A percentile compares a stretch with the other conserved stretches of the same genome.
phyloP scores from a whole-genome alignment of 2,888 invertebrate genomes.

The Platerodrilus igneus region DNA sequence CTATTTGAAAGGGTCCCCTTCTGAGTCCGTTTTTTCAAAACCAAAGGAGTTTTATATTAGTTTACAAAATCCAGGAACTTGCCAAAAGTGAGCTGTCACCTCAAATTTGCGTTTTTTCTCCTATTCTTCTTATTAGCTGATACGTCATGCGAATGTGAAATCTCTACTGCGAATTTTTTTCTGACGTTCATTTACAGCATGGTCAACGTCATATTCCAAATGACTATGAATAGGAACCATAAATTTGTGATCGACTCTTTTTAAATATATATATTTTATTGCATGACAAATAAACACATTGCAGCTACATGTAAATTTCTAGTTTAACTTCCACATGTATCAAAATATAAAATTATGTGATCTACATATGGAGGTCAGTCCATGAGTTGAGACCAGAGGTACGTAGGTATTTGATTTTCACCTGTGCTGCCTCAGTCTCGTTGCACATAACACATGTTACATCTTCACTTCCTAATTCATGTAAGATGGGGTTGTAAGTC shows the following conservation, averaged over 20 bases:
- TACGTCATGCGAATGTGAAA: constrained; percentile 7
- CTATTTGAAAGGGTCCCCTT: constrained; percentile 4
- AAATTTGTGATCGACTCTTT: constrained; percentile 1
- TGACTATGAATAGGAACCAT: no score
- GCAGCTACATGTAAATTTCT: constrained; percentile 2
- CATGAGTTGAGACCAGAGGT: not conserved
- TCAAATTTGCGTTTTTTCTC: no score
- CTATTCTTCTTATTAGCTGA: no score
- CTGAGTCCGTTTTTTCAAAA: constrained; percentile 6
- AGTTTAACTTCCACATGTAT: no score
- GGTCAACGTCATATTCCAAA: constrained; percentile 1
- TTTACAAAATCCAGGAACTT: constrained; percentile 5
- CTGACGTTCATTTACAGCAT: constrained; percentile 1
- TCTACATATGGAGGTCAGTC: not conserved
- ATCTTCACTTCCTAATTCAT: not conserved
- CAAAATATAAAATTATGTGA: not conserved
- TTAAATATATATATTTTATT: not conserved
- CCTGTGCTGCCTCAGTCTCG: not conserved
- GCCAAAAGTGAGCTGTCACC: not conserved
- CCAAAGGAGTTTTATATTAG: constrained; percentile 1
- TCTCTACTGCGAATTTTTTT: constrained; percentile 5
- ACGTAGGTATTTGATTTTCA: constrained; percentile 1
- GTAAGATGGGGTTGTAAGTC: not conserved
- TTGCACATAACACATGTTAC: constrained; percentile 4
- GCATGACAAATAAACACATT: not conserved